Percentiles rank a stretch among this genome's conserved stretches.
phyloP scores from a whole-genome alignment of 2,113 vertebrate species.

The Brachionichthys hirsutus region DNA sequence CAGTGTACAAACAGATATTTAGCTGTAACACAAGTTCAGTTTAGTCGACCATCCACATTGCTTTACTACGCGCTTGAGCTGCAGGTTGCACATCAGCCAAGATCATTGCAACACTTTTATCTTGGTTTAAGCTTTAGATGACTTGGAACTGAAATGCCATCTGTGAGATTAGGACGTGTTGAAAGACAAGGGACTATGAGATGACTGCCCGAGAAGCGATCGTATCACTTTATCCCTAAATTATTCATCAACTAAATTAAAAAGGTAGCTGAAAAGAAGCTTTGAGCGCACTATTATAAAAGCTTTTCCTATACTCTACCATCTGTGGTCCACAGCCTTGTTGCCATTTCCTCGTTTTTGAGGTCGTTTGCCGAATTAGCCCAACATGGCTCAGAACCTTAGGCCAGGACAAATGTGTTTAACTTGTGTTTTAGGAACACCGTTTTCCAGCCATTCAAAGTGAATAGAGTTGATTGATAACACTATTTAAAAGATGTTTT shows the following conservation, averaged over 20 bases:
- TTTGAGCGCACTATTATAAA: neutral
- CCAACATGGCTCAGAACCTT: conserved; percentile 14
- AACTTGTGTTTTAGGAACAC: conserved; percentile 21
- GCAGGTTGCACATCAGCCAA: conserved; percentile 2
- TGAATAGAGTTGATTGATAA: conserved; percentile 22
- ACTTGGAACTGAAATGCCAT: conserved; percentile 19
- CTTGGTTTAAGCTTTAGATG: conserved; percentile 24
- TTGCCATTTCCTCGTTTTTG: neutral
- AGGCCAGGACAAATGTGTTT: conserved; percentile 20
- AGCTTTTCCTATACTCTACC: neutral
- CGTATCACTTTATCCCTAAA: conserved; percentile 10
- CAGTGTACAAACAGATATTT: conserved; percentile 26
- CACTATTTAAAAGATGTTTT: neutral
- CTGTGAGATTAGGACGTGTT: conserved; percentile 27
- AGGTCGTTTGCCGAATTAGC: conserved; percentile 22
- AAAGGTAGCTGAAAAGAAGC: neutral
- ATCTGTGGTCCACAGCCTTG: neutral
- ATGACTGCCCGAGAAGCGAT: conserved; percentile 6
- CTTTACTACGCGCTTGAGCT: conserved; percentile 17
- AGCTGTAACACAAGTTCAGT: conserved; percentile 14
- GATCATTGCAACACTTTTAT: conserved; percentile 18
- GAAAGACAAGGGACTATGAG: conserved; percentile 24
- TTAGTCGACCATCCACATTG: neutral
- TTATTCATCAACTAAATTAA: conserved; percentile 9
- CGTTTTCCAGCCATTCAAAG: conserved; percentile 41